A percentile compares a stretch with the other conserved stretches of the same genome.
These are phyloP conservation scores for Rhadina sibilatrix DNA, from an alignment of 2,113 vertebrate species.

Conservation along the genomic window DNA sequence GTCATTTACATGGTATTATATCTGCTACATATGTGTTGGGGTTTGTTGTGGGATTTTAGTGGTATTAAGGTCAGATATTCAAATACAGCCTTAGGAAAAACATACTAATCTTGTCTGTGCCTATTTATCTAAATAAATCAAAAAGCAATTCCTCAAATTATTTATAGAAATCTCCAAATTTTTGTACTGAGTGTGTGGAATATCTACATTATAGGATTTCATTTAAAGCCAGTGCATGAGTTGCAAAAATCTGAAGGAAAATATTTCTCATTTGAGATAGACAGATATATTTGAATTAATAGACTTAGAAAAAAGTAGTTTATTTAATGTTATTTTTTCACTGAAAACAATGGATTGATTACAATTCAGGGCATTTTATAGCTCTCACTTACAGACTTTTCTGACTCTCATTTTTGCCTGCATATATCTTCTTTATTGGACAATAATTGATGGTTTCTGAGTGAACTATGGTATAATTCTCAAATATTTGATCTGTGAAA, in stretches of 20 bases:
- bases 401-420: background rate
- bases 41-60: background rate
- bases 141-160: background rate
- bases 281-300: background rate
- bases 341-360: background rate
- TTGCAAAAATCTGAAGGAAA: background rate
- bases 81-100: background rate
- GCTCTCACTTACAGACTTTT: background rate
- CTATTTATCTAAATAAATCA: background rate
- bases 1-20: background rate
- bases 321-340: background rate
- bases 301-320: background rate
- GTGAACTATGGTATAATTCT: background rate
- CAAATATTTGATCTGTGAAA: background rate
- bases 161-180: background rate
- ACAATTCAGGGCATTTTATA: background rate
- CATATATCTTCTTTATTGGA: background rate
- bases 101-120: background rate
- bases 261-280: background rate
- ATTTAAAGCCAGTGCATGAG: background rate
- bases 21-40: background rate
- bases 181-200: background rate
- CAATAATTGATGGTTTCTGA: background rate
- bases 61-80: slow-evolving; percentile 8
- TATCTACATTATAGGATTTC: background rate